Conservation (phyloP, 2,888 invertebrate species). For the Athripsodes cinereus region DNA sequence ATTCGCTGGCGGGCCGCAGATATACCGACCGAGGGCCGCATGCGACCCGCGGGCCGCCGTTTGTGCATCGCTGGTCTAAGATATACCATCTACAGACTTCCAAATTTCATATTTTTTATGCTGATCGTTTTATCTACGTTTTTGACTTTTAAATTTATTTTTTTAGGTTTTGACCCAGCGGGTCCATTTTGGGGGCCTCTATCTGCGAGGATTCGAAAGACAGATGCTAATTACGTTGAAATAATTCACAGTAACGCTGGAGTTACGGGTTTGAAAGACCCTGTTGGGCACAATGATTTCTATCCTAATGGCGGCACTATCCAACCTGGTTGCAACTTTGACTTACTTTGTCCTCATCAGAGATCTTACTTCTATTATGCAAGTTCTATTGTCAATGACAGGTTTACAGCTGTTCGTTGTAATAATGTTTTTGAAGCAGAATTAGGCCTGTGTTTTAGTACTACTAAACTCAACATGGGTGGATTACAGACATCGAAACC, state of each 20-base stretch:
- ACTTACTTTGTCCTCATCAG: conserved; percentile 15
- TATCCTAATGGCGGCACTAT: conserved; percentile 23
- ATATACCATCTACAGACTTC: no score
- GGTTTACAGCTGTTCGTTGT: conserved; percentile 36
- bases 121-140: no score
- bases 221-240: conserved; percentile 18
- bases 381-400: conserved; percentile 34
- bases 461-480: no score
- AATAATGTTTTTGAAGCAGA: conserved; percentile 30
- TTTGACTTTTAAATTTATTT: no score
- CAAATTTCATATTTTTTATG: no score
- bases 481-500: no score
- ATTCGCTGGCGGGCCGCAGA: no score
- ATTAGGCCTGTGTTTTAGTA: no score
- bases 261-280: conserved; percentile 4
- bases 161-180: conserved; percentile 21
- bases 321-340: conserved; percentile 20
- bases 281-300: conserved; percentile 30
- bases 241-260: conserved; percentile 31
- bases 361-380: conserved; percentile 37
- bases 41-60: no score
- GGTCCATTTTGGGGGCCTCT: conserved; percentile 19
- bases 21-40: no score
- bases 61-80: no score
- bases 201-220: conserved; percentile 14